Conservation (phyloP, 2,888 invertebrate genomes). For the Heliconius charithonia region DNA sequence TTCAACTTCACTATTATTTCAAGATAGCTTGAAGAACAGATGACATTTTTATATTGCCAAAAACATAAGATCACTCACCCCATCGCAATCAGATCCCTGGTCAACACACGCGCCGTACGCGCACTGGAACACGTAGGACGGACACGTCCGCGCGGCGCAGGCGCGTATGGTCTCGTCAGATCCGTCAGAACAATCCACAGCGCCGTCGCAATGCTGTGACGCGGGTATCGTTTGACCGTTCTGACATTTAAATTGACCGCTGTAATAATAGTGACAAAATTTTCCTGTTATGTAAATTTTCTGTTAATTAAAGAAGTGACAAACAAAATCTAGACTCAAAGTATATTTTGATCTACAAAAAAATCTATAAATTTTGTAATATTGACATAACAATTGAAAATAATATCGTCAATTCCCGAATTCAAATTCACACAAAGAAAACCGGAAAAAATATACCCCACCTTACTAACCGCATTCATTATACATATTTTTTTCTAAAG, state of each 20-base stretch:
- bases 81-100: conserved; percentile 80
- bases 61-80: conserved; percentile 30
- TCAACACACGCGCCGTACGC: conserved; percentile 86
- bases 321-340: too few relatives aligned
- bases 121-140: conserved; percentile 82
- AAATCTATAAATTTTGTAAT: not conserved
- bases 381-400: not conserved
- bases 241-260: conserved; percentile 63
- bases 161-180: conserved; percentile 68
- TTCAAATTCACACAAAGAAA: not conserved
- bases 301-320: too few relatives aligned
- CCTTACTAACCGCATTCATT: too few relatives aligned
- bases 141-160: conserved; percentile 73
- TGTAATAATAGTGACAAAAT: conserved; percentile 45
- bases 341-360: too few relatives aligned
- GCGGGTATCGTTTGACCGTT: conserved; percentile 61
- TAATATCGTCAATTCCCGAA: not conserved
- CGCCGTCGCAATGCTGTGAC: conserved; percentile 65
- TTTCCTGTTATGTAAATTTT: not conserved
- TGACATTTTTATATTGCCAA: too few relatives aligned
- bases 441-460: not conserved
- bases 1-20: too few relatives aligned
- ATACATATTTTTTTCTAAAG: too few relatives aligned
- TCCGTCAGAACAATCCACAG: conserved; percentile 63
- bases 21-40: too few relatives aligned